A percentile compares a stretch with the other conserved stretches of the same genome.
phyloP scores from a whole-genome alignment of 2,888 invertebrate genomes.

The Brenthis hecate region DNA sequence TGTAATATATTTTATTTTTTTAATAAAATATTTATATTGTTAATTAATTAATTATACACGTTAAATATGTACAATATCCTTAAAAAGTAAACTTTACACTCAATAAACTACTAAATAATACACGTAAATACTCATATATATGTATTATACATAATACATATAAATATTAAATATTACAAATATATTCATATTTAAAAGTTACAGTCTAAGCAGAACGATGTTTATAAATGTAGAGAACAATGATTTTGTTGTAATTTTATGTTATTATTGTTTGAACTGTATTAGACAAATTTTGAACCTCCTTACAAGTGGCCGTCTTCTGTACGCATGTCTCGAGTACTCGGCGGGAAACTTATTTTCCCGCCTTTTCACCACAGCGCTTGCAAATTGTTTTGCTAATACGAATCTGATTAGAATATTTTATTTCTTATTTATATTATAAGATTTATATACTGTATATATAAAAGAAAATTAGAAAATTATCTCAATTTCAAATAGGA shows the following conservation, averaged over 20 bases:
- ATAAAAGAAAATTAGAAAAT: neutral
- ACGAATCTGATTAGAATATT: constrained; percentile 62
- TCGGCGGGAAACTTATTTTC: constrained; percentile 79
- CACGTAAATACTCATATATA: no score
- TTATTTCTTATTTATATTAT: constrained; percentile 14
- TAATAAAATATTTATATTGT: neutral
- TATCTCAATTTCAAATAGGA: neutral
- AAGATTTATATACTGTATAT: constrained; percentile 1
- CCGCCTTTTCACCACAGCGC: constrained; percentile 70
- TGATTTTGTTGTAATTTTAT: neutral
- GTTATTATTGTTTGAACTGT: constrained; percentile 8
- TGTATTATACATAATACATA: no score
- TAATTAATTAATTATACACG: no score
- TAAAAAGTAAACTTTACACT: no score
- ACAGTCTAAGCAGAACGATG: neutral
- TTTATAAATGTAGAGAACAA: neutral
- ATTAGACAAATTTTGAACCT: constrained; percentile 23
- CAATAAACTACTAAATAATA: no score
- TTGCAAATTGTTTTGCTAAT: constrained; percentile 57
- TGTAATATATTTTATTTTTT: neutral
- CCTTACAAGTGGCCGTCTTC: constrained; percentile 45
- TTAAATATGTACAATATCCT: no score
- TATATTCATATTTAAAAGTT: no score
- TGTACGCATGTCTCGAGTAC: constrained; percentile 72
- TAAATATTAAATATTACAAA: no score